These are phyloP conservation scores for Apodemia zela DNA, from an alignment of 2,888 invertebrate genomes.

Conservation along the genomic window DNA sequence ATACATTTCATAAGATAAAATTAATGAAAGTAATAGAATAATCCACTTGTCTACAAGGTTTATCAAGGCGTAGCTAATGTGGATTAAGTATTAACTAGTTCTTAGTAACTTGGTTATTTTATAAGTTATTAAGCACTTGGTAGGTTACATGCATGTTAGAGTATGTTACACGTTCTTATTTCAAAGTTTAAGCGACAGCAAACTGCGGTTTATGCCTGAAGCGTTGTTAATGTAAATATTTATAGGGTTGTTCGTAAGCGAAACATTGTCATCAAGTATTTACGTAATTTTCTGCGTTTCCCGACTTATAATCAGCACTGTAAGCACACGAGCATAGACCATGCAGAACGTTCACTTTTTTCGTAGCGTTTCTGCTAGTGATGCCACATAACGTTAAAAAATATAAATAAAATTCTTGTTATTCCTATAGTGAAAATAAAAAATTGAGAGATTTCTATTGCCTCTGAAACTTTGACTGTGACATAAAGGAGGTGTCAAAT, in stretches of 20 bases:
- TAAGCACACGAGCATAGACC: slow-evolving; percentile 33
- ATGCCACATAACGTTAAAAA: background rate
- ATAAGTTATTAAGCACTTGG: no score
- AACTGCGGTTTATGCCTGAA: slow-evolving; percentile 47
- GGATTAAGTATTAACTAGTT: no score
- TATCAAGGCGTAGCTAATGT: no score
- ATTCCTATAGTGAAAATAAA: no score
- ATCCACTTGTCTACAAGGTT: no score
- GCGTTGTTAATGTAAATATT: slow-evolving; percentile 48
- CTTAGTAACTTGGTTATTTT: no score
- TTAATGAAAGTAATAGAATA: no score
- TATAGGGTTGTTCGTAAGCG: slow-evolving; percentile 38
- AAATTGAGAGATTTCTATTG: no score
- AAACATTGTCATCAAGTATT: slow-evolving; percentile 55
- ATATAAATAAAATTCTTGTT: no score
- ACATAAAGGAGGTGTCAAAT: no score
- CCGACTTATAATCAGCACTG: slow-evolving; percentile 64
- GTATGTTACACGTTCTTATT: slow-evolving; percentile 61
- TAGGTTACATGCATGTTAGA: slow-evolving; percentile 29
- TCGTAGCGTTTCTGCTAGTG: background rate
- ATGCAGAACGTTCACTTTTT: background rate
- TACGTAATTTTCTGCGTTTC: slow-evolving; percentile 66
- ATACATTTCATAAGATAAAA: no score
- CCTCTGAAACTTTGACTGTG: no score
- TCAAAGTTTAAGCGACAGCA: slow-evolving; percentile 54